A percentile compares a stretch with the other conserved stretches of the same genome.
Evolutionary conservation across 2,113 vertebrate species (phyloP).

Genomic region (Rana temporaria): DNA sequence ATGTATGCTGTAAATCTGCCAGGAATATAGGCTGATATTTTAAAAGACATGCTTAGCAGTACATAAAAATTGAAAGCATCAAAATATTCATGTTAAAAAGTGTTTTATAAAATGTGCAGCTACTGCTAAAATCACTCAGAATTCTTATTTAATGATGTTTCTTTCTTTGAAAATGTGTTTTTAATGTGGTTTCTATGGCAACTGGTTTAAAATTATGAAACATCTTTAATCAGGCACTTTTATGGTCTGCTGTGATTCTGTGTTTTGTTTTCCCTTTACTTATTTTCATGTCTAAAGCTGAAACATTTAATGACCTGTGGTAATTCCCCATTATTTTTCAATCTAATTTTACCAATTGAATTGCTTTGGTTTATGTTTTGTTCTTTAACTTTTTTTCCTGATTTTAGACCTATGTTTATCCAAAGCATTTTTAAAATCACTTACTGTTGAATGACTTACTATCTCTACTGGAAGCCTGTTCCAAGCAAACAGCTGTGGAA

Average conservation of each 20-base stretch:
- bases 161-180: conserved; percentile 42
- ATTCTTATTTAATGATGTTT: conserved; percentile 47
- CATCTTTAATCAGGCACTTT: not conserved
- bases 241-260: conserved; percentile 12
- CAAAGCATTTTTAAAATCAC: too few relatives aligned
- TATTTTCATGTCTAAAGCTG: not conserved
- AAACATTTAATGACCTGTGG: not conserved
- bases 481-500: too few relatives aligned
- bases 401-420: too few relatives aligned
- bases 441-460: too few relatives aligned
- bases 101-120: conserved; percentile 11
- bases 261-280: conserved; percentile 2
- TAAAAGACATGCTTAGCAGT: not conserved
- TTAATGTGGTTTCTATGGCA: conserved; percentile 23
- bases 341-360: too few relatives aligned
- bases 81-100: conserved; percentile 10
- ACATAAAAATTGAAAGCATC: conserved; percentile 1
- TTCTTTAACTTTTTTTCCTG: too few relatives aligned
- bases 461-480: too few relatives aligned
- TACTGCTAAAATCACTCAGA: conserved; percentile 2
- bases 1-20: not conserved
- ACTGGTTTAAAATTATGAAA: conserved; percentile 6
- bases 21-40: not conserved
- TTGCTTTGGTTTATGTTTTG: too few relatives aligned
- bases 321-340: not conserved